These are phyloP conservation scores for Drosophila limbata DNA, from an alignment of 2,888 invertebrate genomes.

Conservation along the genomic window DNA sequence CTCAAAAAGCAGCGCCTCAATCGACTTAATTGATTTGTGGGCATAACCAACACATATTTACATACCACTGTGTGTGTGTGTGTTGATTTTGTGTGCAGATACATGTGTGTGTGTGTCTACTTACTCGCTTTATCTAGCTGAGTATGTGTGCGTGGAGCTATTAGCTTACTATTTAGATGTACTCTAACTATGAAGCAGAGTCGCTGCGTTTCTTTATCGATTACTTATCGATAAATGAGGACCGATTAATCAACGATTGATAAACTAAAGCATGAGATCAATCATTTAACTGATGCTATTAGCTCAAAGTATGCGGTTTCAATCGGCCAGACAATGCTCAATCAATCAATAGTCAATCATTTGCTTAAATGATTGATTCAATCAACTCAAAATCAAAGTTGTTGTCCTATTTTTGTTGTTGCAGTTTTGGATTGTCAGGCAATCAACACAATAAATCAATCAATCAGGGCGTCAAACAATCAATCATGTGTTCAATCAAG, in stretches of 20 bases:
- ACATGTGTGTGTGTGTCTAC: conserved; percentile 24
- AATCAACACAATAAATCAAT: neutral
- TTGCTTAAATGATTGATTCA: neutral
- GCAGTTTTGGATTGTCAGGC: neutral
- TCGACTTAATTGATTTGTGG: conserved; percentile 84
- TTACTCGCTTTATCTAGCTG: conserved; percentile 40
- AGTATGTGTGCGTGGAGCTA: conserved; percentile 49
- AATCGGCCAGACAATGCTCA: neutral
- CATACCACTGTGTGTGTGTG: conserved; percentile 45
- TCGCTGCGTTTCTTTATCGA: conserved; percentile 1
- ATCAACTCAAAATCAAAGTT: neutral
- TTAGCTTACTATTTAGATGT: conserved; percentile 63
- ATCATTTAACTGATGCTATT: too few species aligned
- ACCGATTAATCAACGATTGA: neutral
- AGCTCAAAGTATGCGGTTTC: too few species aligned
- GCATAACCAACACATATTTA: conserved; percentile 78
- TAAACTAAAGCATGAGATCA: too few species aligned
- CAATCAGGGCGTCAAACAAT: too few species aligned
- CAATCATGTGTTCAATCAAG: neutral
- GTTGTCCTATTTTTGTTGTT: neutral
- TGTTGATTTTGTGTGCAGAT: conserved; percentile 63
- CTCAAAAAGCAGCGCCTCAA: conserved; percentile 70
- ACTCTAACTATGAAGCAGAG: conserved; percentile 15
- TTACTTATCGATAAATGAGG: neutral
- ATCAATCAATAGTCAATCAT: neutral